Conservation (phyloP, 2,797 vertebrate genomes). For the Ceryle rudis region DNA sequence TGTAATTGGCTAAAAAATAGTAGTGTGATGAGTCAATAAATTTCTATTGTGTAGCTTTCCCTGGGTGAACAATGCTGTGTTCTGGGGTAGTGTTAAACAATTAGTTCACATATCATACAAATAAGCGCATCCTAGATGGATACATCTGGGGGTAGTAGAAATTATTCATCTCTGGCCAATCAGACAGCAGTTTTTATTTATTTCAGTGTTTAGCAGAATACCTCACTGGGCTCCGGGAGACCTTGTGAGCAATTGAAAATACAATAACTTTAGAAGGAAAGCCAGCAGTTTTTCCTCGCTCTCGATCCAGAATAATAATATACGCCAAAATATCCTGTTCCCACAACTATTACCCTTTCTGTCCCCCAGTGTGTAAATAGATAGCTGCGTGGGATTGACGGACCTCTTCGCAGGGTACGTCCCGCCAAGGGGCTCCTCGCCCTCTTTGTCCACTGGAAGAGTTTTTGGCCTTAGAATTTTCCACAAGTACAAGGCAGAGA, state of each 20-base stretch:
- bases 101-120: conserved; percentile 69
- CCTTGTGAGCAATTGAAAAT: conserved; percentile 52
- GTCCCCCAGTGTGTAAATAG: background rate
- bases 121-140: conserved; percentile 66
- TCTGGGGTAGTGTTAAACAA: conserved; percentile 67
- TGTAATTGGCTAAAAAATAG: conserved; percentile 68
- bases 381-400: background rate
- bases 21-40: conserved; percentile 71
- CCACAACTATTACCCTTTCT: background rate
- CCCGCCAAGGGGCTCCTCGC: background rate
- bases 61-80: conserved; percentile 59
- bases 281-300: conserved; percentile 53
- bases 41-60: conserved; percentile 65
- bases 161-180: conserved; percentile 53
- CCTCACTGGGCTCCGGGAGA: conserved; percentile 64
- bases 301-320: conserved; percentile 25
- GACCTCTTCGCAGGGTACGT: background rate
- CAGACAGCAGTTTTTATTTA: conserved; percentile 68
- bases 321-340: conserved; percentile 29
- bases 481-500: background rate
- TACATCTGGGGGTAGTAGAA: conserved; percentile 61
- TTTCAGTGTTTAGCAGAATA: conserved; percentile 55
- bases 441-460: background rate
- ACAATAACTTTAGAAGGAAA: conserved; percentile 60
- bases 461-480: background rate